Conservation (phyloP, 2,797 vertebrate species). For the Cichlasoma orientale region DNA sequence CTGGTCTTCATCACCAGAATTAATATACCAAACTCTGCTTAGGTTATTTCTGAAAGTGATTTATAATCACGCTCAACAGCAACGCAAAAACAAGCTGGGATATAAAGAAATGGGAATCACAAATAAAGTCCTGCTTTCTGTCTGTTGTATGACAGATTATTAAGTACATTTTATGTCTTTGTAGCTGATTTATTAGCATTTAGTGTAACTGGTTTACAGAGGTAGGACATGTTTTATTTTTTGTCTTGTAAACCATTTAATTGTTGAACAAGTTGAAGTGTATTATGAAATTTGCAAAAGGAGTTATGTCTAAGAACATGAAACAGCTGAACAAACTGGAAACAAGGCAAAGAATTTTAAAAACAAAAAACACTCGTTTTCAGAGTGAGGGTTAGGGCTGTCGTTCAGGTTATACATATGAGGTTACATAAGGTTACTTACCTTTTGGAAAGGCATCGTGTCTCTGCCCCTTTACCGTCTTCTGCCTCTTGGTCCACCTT, state of each 20-base stretch:
- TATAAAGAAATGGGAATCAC: not conserved
- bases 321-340: not conserved
- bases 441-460: constrained; percentile 64
- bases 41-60: not conserved
- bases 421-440: constrained; percentile 49
- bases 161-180: not conserved
- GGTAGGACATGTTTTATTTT: not conserved
- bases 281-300: not conserved
- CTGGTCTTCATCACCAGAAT: not conserved
- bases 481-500: constrained; percentile 46
- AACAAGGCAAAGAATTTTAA: too few relatives aligned
- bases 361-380: not conserved
- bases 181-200: not conserved
- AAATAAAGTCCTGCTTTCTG: not conserved
- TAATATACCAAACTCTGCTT: not conserved
- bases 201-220: not conserved
- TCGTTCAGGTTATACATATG: not conserved
- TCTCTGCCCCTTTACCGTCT: constrained; percentile 49
- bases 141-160: not conserved
- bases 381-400: not conserved
- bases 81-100: too few relatives aligned
- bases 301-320: not conserved
- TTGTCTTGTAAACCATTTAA: not conserved
- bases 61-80: not conserved
- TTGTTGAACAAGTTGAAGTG: not conserved